These are phyloP conservation scores for Wiebesia pumilae DNA, from an alignment of 1,140 invertebrate genomes.

Conservation along the genomic window DNA sequence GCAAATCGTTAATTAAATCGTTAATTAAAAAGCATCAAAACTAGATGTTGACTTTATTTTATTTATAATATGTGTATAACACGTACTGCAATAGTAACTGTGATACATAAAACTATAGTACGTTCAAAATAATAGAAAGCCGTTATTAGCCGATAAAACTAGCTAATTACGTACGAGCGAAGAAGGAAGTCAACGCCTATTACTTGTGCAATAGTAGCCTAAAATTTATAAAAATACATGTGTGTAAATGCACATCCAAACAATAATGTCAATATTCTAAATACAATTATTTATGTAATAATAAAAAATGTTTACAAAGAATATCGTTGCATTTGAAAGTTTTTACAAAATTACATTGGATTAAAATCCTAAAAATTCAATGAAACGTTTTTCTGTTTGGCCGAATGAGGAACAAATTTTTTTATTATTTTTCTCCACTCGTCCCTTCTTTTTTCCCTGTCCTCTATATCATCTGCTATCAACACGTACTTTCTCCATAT, in stretches of 20 bases:
- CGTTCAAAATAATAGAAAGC: constrained; percentile 21
- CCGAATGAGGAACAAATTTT: constrained; percentile 67
- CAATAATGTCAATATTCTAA: constrained; percentile 44
- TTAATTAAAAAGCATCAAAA: constrained; percentile 18
- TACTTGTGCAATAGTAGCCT: constrained; percentile 37
- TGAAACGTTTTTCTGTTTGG: constrained; percentile 63
- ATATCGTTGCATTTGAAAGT: constrained; percentile 53
- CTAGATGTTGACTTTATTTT: constrained; percentile 35
- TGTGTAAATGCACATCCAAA: constrained; percentile 24
- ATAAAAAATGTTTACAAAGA: constrained; percentile 31
- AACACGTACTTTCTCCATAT: constrained; percentile 64
- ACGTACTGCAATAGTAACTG: constrained; percentile 64
- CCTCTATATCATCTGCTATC: constrained; percentile 62
- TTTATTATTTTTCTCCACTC: constrained; percentile 67
- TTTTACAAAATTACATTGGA: constrained; percentile 32
- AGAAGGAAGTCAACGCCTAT: not conserved
- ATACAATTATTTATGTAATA: constrained; percentile 44
- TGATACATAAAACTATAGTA: constrained; percentile 60
- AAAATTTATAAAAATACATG: constrained; percentile 45
- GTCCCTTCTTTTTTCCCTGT: constrained; percentile 65
- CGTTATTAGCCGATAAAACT: constrained; percentile 10
- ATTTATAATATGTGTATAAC: constrained; percentile 41
- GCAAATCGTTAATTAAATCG: not conserved
- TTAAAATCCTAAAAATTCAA: constrained; percentile 45
- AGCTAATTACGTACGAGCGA: not conserved